Percentiles rank a stretch among this genome's conserved stretches.
These are phyloP conservation scores for Palythoa grandiflora DNA, from an alignment of 92 coral and sea anemone species.

Conservation along the genomic window DNA sequence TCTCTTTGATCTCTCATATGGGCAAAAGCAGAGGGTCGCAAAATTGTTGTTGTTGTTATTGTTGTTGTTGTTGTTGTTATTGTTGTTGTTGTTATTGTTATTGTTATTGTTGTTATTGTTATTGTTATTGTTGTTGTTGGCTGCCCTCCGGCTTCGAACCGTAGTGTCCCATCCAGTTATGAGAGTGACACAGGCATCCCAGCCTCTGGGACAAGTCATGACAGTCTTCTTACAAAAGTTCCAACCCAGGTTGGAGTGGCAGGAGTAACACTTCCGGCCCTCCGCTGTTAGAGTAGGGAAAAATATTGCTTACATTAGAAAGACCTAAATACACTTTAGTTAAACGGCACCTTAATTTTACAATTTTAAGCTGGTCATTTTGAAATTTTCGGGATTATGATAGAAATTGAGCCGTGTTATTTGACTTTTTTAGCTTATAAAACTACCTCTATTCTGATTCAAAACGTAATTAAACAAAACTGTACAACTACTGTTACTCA, in stretches of 20 bases:
- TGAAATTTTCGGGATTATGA: too few species aligned
- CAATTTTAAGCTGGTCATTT: too few species aligned
- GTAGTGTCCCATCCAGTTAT: neutral
- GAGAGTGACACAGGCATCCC: constrained; percentile 36
- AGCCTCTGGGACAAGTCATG: constrained; percentile 27
- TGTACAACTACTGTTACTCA: too few species aligned
- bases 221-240: constrained; percentile 5
- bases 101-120: constrained; percentile 31
- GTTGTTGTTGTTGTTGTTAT: constrained; percentile 25
- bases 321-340: too few species aligned
- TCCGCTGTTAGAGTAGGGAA: neutral
- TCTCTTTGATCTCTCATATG: constrained; percentile 21
- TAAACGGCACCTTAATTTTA: too few species aligned
- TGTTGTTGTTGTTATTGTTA: constrained; percentile 26
- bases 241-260: constrained; percentile 32
- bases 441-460: too few species aligned
- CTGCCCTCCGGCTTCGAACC: constrained; percentile 1
- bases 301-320: neutral
- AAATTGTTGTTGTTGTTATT: constrained; percentile 8
- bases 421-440: too few species aligned
- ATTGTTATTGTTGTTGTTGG: neutral
- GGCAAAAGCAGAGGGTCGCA: constrained; percentile 14
- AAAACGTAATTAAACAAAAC: too few species aligned
- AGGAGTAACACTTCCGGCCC: constrained; percentile 27
- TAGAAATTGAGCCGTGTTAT: too few species aligned